Percentiles rank a stretch among this genome's conserved stretches.
phyloP scores from a whole-genome alignment of 2,888 invertebrate genomes.

The Tipula lateralis region DNA sequence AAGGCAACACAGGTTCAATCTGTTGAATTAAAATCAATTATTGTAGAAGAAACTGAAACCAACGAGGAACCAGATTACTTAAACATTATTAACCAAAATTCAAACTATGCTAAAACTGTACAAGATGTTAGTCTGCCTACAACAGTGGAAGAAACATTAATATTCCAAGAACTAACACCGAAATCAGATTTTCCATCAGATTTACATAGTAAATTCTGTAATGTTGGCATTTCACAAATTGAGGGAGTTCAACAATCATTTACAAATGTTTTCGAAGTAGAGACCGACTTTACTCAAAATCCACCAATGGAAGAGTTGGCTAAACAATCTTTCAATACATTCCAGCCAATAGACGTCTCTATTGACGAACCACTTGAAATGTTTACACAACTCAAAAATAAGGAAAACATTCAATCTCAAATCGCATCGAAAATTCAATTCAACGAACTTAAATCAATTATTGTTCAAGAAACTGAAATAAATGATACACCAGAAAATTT shows the following conservation, averaged over 20 bases:
- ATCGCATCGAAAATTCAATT: conserved; percentile 43
- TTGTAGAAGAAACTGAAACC: conserved; percentile 49
- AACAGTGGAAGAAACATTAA: background rate
- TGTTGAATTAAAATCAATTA: conserved; percentile 48
- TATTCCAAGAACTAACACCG: background rate
- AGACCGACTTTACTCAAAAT: background rate
- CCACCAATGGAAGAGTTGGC: background rate
- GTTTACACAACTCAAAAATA: conserved; percentile 33
- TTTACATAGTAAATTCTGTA: background rate
- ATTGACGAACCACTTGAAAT: background rate
- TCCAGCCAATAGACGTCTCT: background rate
- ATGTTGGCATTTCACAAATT: background rate
- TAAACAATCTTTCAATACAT: background rate
- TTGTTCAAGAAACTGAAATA: conserved; percentile 49
- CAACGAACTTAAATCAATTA: conserved; percentile 48
- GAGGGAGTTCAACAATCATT: background rate
- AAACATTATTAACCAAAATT: conserved; percentile 32
- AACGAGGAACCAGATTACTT: conserved; percentile 50
- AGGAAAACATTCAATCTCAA: conserved; percentile 36
- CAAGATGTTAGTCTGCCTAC: background rate
- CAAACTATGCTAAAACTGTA: background rate
- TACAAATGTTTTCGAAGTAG: background rate
- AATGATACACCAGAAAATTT: conserved; percentile 50
- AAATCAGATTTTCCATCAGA: background rate
- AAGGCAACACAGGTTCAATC: conserved; percentile 43